phyloP scores from a whole-genome alignment of 2,797 vertebrate species.

The Chelonia mydas region DNA sequence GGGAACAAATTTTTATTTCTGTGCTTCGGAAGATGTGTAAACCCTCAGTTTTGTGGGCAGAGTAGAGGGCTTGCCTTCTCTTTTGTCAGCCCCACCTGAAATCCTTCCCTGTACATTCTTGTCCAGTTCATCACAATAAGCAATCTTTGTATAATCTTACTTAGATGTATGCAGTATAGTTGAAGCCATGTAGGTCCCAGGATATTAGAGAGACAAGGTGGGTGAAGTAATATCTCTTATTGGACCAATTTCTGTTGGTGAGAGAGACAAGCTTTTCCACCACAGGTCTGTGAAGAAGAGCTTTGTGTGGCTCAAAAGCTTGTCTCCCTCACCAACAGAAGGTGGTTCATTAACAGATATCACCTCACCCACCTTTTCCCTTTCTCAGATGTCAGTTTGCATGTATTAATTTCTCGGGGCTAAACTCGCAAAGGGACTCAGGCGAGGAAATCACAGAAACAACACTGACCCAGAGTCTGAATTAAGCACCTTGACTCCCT shows the following conservation, averaged over 20 bases:
- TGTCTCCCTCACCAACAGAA: neutral
- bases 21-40: neutral
- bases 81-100: neutral
- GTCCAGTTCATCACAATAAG: neutral
- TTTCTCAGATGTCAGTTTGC: neutral
- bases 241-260: neutral
- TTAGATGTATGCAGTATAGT: too few relatives aligned
- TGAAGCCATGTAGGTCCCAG: too few relatives aligned
- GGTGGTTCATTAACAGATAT: neutral
- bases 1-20: neutral
- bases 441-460: neutral
- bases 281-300: too few relatives aligned
- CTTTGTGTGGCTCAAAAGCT: neutral
- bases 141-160: neutral
- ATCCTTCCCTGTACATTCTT: neutral
- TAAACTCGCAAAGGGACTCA: neutral
- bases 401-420: neutral
- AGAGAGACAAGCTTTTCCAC: neutral
- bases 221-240: too few relatives aligned
- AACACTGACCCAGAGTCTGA: neutral
- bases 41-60: neutral
- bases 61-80: neutral
- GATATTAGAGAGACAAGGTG: too few relatives aligned
- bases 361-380: neutral
- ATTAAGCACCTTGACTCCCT: neutral